Evolutionary conservation across 2,113 vertebrate genomes (phyloP), one percentile per base, ranked within the genome.

Genomic region (Dromaius novaehollandiae): DNA sequence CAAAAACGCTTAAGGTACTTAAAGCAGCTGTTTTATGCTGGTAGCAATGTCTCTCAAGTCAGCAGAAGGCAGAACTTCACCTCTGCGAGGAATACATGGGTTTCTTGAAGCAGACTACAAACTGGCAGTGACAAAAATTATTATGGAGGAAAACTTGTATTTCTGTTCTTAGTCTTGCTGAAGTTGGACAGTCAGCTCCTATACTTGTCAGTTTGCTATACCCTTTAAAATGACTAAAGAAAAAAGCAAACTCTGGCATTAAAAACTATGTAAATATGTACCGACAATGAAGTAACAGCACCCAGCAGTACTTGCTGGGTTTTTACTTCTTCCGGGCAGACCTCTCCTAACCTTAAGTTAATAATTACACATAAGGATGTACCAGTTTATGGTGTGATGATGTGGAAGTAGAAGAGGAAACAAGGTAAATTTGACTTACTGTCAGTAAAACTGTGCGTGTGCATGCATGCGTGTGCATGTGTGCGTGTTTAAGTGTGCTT

Each of bases 201-300:
- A 15, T 7, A 2, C 8, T 58, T 13, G 8, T n/a, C 79, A 26
- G 58, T 85, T 87, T 71, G 79, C 50, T 58, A 25, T 76, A 30
- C 61, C 65, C 82, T 69, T 36, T 91, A 71, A 92, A 94, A 86
- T 0, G 0, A 6, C 19, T 42, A 6, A 32, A 38, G n/a, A 36
- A 63, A 74, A 30, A 46, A 44, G 28, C 28, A 46, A 76, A 19
- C 14, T 32, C 25, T n/a, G n/a, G 21, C 28, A 65, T 92, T 12
- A 25, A 25, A 73, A 32, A 5, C 22, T 44, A 15, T 25, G 75
- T 69, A n/a, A 88, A 82, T 88, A 92, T 65, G 74, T 22, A 14
- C 13, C 1, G 1, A 2, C 42, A 71, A 58, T 12, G 15, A 65
- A 94, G 77, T 2, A n/a, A 26, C 83, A 60, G 71, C 0, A 0